Conservation (phyloP, 2,113 vertebrate genomes). For the Dolichallabes microphthalmus region DNA sequence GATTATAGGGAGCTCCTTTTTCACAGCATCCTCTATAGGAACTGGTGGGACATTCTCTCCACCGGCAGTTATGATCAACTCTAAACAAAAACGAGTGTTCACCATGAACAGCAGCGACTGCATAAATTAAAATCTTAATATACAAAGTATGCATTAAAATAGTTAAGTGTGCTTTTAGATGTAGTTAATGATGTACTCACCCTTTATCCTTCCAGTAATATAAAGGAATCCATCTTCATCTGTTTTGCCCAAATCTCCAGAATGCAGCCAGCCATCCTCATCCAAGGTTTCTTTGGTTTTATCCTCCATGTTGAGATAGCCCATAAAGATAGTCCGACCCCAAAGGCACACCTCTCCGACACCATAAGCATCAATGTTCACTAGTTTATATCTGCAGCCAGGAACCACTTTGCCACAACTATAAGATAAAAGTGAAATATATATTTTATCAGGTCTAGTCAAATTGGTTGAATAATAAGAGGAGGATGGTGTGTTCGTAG, state of each 20-base stretch:
- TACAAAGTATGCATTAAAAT: not conserved
- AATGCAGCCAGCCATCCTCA: conserved; percentile 83
- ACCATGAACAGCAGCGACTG: not conserved
- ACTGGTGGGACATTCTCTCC: conserved; percentile 84
- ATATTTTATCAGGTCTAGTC: not conserved
- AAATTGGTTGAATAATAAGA: not conserved
- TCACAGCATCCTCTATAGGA: conserved; percentile 83
- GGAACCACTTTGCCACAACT: conserved; percentile 81
- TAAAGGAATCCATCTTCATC: conserved; percentile 82
- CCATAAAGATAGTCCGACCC: conserved; percentile 89
- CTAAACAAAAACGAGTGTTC: conserved; percentile 58
- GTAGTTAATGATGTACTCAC: conserved; percentile 56
- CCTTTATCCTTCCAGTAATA: conserved; percentile 87
- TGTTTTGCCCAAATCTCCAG: conserved; percentile 79
- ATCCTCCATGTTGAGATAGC: conserved; percentile 85
- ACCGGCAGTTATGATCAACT: conserved; percentile 84
- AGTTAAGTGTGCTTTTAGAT: not conserved
- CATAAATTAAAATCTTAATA: not conserved
- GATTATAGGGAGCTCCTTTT: conserved; percentile 79
- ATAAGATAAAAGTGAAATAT: not conserved
- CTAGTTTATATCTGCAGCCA: conserved; percentile 79
- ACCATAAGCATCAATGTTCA: conserved; percentile 73
- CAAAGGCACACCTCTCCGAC: conserved; percentile 85
- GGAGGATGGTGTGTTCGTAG: no score
- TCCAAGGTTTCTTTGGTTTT: conserved; percentile 81